These are phyloP conservation scores for Bombus cullumanus DNA, from an alignment of 1,140 invertebrate species.

Conservation along the genomic window DNA sequence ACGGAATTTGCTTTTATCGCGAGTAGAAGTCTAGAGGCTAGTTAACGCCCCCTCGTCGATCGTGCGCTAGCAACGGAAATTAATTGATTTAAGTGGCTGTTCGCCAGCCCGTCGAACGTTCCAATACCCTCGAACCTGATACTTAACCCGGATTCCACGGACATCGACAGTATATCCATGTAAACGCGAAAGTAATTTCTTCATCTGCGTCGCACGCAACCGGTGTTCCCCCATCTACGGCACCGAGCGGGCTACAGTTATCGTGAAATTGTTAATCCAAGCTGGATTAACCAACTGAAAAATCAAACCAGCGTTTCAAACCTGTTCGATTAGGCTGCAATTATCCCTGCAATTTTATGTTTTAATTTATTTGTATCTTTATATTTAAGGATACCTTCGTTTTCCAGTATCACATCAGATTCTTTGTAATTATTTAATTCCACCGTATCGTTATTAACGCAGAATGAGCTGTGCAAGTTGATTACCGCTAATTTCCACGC, in stretches of 20 bases:
- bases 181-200: conserved; percentile 35
- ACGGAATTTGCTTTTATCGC: conserved; percentile 46
- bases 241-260: background rate
- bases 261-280: background rate
- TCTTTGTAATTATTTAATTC: background rate
- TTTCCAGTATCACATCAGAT: background rate
- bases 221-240: background rate
- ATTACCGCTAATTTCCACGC: background rate
- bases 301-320: too few relatives aligned
- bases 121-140: background rate
- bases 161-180: background rate
- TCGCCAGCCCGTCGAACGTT: background rate
- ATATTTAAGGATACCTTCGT: background rate
- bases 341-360: background rate
- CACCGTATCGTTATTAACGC: background rate
- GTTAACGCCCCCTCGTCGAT: conserved; percentile 34
- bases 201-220: conserved; percentile 20
- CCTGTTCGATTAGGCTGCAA: background rate
- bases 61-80: conserved; percentile 7
- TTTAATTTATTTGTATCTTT: background rate
- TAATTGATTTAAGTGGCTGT: conserved; percentile 45
- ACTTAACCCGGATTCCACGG: conserved; percentile 14
- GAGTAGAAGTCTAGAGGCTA: conserved; percentile 2
- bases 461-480: background rate
- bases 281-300: background rate